A percentile compares a stretch with the other conserved stretches of the same genome.
Evolutionary conservation across 2,797 vertebrate genomes (phyloP).

Genomic region (Takifugu rubripes): DNA sequence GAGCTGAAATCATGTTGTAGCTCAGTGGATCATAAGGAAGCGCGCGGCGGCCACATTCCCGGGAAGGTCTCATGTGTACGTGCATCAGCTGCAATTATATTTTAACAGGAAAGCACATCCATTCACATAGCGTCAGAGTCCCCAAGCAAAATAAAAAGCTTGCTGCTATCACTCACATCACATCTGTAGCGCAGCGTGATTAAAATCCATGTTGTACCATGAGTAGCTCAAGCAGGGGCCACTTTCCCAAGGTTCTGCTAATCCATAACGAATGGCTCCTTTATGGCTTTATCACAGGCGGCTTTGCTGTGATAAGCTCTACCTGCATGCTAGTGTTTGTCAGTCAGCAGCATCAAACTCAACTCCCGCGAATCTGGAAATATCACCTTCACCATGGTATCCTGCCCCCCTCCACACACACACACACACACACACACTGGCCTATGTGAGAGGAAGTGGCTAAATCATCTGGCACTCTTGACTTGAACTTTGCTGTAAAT

Average conservation of each 20-base stretch:
- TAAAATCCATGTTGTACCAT: slow-evolving; percentile 58
- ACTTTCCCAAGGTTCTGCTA: slow-evolving; percentile 47
- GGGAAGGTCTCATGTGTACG: slow-evolving; percentile 60
- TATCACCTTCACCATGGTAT: slow-evolving; percentile 16
- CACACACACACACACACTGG: slow-evolving; percentile 37
- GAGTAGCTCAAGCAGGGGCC: slow-evolving; percentile 29
- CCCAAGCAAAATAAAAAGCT: slow-evolving; percentile 69
- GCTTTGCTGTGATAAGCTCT: slow-evolving; percentile 29
- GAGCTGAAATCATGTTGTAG: slow-evolving; percentile 51
- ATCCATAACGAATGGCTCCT: slow-evolving; percentile 56
- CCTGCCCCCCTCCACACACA: slow-evolving; percentile 25
- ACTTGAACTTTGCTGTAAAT: slow-evolving; percentile 72
- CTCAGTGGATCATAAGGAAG: slow-evolving; percentile 43
- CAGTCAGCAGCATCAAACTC: slow-evolving; percentile 43
- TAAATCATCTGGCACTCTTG: slow-evolving; percentile 69
- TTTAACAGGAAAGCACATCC: slow-evolving; percentile 72
- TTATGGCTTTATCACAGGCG: slow-evolving; percentile 48
- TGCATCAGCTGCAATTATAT: slow-evolving; percentile 72
- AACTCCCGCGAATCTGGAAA: slow-evolving; percentile 37
- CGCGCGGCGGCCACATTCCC: slow-evolving; percentile 28
- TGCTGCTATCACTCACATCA: slow-evolving; percentile 65
- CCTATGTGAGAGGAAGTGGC: slow-evolving; percentile 66
- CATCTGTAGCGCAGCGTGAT: slow-evolving; percentile 66
- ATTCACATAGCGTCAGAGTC: slow-evolving; percentile 58
- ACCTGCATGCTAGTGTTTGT: slow-evolving; percentile 43